Evolutionary conservation across 2,113 vertebrate species (phyloP).

Genomic region (Microcebus lehilahytsara): DNA sequence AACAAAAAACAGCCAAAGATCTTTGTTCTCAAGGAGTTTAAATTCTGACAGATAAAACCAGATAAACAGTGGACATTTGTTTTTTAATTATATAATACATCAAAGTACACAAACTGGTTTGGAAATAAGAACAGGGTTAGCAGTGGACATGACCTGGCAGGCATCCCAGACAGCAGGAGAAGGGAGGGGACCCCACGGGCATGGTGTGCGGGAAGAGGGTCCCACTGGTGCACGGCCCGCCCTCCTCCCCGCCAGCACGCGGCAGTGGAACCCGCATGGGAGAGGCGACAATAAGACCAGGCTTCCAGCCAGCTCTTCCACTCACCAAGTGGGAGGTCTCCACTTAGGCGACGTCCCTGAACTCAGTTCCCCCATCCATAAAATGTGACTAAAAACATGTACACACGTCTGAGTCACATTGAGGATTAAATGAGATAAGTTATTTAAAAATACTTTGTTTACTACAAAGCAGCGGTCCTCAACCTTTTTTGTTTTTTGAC

Average conservation of each 20-base stretch:
- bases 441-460: neutral
- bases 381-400: neutral
- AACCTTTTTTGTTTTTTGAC: no score
- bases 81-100: neutral
- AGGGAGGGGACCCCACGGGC: neutral
- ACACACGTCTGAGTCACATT: neutral
- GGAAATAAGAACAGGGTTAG: neutral
- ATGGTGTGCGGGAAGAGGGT: neutral
- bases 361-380: neutral
- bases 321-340: neutral
- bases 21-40: neutral
- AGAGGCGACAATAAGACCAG: rapidly evolving
- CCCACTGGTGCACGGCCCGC: no score
- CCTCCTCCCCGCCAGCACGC: neutral
- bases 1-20: neutral
- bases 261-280: neutral
- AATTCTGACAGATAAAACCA: neutral
- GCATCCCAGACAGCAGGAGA: neutral
- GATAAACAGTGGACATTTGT: neutral
- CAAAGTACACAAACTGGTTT: neutral
- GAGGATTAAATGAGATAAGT: neutral
- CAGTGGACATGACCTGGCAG: neutral
- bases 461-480: neutral
- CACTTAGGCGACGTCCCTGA: neutral
- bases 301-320: neutral